phyloP scores from a whole-genome alignment of 2,797 vertebrate species.

The Periophthalmus magnuspinnatus region DNA sequence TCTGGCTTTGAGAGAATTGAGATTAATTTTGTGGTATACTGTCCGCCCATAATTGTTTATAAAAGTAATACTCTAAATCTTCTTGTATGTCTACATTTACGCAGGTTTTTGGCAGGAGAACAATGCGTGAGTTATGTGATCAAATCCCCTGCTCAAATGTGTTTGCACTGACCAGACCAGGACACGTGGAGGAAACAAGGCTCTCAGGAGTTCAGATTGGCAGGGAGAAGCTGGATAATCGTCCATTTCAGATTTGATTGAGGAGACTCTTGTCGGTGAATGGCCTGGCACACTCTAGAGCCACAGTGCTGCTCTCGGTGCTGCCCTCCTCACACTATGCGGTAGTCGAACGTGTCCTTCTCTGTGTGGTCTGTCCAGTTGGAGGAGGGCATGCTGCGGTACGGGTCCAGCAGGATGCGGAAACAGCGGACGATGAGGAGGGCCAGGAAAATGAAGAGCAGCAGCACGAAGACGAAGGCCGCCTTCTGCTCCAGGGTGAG shows the following conservation, averaged over 20 bases:
- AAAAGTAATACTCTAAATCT: no score
- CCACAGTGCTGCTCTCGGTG: conserved; percentile 17
- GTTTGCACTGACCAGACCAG: background rate
- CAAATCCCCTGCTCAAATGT: no score
- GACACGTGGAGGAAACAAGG: background rate
- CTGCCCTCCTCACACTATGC: conserved; percentile 75
- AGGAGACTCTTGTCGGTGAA: conserved; percentile 41
- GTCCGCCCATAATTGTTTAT: no score
- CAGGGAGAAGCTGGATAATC: conserved; percentile 62
- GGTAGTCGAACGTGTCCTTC: conserved; percentile 86
- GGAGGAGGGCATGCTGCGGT: conserved; percentile 86
- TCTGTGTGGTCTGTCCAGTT: conserved; percentile 88
- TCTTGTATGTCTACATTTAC: no score
- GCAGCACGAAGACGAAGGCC: conserved; percentile 83
- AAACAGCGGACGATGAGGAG: conserved; percentile 86
- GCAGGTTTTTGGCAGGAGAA: no score
- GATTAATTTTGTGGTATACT: no score
- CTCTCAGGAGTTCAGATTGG: conserved; percentile 38
- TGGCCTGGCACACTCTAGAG: conserved; percentile 40
- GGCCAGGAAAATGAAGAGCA: conserved; percentile 86
- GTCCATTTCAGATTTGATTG: conserved; percentile 3
- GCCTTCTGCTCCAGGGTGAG: conserved; percentile 85
- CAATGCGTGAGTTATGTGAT: no score
- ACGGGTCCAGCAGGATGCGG: conserved; percentile 86
- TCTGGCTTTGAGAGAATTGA: no score